These are phyloP conservation scores for Hydra vulgaris DNA, from an alignment of 30 jellyfish, hydroid and myxozoan species.

Conservation along the genomic window DNA sequence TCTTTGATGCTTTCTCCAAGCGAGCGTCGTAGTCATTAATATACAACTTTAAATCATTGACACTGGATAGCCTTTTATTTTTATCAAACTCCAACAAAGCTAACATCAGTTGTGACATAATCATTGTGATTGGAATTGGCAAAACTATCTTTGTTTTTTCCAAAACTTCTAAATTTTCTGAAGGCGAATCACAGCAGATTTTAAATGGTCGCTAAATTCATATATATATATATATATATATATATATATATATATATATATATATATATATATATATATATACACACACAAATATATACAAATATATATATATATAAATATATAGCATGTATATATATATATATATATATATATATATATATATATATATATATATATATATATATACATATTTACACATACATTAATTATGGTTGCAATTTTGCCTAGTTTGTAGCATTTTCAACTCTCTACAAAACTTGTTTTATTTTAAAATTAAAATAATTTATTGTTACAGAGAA, in stretches of 20 bases:
- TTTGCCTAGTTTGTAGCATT: too few species aligned
- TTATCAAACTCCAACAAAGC: background rate
- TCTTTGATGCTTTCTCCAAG: background rate
- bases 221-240: background rate
- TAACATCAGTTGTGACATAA: constrained; percentile 4
- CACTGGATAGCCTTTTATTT: background rate
- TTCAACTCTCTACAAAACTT: too few species aligned
- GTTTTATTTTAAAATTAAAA: too few species aligned
- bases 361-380: too few species aligned
- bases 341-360: too few species aligned
- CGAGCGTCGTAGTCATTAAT: background rate
- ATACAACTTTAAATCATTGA: background rate
- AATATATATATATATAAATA: too few species aligned
- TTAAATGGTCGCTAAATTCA: constrained; percentile 22
- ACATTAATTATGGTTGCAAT: too few species aligned
- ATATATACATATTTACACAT: too few species aligned
- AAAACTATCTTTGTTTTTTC: background rate
- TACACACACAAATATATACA: background rate
- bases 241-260: background rate
- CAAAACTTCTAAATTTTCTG: background rate
- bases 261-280: background rate
- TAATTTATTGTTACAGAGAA: too few species aligned
- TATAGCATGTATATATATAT: too few species aligned
- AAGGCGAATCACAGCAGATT: background rate
- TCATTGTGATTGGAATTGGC: background rate